Conservation (phyloP, 2,888 invertebrate genomes). For the Diadegma fenestrale region DNA sequence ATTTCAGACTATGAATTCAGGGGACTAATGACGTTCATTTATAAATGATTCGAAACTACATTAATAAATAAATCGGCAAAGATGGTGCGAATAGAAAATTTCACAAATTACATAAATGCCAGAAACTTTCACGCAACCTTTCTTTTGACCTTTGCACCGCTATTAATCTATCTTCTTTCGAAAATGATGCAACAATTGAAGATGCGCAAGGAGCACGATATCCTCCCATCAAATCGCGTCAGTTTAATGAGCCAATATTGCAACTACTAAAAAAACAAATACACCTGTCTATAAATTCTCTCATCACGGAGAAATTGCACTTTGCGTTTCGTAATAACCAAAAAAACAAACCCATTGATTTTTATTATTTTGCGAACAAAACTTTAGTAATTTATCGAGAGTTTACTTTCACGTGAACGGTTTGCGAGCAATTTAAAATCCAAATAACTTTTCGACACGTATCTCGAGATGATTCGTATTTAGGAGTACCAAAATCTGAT, state of each 20-base stretch:
- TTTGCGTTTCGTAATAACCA: slow-evolving; percentile 11
- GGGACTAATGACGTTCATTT: background rate
- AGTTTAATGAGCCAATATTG: background rate
- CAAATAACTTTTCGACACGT: background rate
- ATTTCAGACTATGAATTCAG: background rate
- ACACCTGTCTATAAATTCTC: slow-evolving; percentile 1
- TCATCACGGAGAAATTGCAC: slow-evolving; percentile 8
- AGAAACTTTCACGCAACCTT: slow-evolving; percentile 15
- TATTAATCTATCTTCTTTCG: slow-evolving; percentile 7
- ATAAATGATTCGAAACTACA: background rate
- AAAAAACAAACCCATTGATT: background rate
- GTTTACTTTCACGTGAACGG: slow-evolving; percentile 43
- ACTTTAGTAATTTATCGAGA: slow-evolving; percentile 19
- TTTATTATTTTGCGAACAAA: slow-evolving; percentile 16
- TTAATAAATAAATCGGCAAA: background rate
- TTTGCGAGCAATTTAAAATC: slow-evolving; percentile 13
- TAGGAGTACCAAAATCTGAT: background rate
- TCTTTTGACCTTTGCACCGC: slow-evolving; percentile 7
- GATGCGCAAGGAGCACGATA: slow-evolving; percentile 23
- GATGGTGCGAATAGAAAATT: slow-evolving; percentile 10
- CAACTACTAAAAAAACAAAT: slow-evolving; percentile 31
- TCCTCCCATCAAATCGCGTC: background rate
- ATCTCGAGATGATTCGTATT: slow-evolving; percentile 9
- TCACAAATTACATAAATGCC: background rate
- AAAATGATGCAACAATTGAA: slow-evolving; percentile 34